A percentile compares a stretch with the other conserved stretches of the same genome.
Evolutionary conservation across 2,113 vertebrate genomes (phyloP).

Genomic region (Callithrix jacchus): DNA sequence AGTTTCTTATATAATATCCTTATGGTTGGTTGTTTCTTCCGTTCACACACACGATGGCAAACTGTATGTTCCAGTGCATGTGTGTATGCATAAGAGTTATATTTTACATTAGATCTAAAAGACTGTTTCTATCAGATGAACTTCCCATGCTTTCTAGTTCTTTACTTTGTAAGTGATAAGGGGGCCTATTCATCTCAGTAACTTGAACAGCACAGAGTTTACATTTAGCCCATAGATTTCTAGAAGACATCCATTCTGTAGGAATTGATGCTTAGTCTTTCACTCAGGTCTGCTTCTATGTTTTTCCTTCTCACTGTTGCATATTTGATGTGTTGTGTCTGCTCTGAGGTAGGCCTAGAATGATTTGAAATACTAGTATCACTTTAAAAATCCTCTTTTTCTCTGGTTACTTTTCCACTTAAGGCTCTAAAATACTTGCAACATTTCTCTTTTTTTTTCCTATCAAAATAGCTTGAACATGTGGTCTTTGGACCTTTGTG

Average conservation of each 20-base stretch:
- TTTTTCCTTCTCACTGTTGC: constrained; percentile 63
- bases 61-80: neutral
- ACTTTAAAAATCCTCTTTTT: neutral
- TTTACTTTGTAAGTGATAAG: constrained; percentile 76
- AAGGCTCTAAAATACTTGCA: constrained; percentile 32
- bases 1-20: neutral
- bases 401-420: constrained; percentile 12
- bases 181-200: constrained; percentile 63
- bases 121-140: neutral
- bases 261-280: constrained; percentile 71
- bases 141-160: neutral
- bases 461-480: neutral
- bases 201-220: constrained; percentile 71
- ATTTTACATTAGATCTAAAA: constrained; percentile 39
- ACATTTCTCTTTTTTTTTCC: neutral
- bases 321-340: constrained; percentile 68
- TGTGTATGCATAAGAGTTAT: neutral
- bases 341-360: constrained; percentile 41
- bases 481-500: constrained; percentile 13
- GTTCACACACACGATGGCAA: neutral
- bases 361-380: constrained; percentile 48
- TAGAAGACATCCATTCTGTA: constrained; percentile 75
- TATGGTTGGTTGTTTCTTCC: neutral
- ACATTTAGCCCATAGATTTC: constrained; percentile 65
- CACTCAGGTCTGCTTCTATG: constrained; percentile 75